These are phyloP conservation scores for Empidonax alnorum DNA, from an alignment of 2,113 vertebrate genomes.

Conservation along the genomic window DNA sequence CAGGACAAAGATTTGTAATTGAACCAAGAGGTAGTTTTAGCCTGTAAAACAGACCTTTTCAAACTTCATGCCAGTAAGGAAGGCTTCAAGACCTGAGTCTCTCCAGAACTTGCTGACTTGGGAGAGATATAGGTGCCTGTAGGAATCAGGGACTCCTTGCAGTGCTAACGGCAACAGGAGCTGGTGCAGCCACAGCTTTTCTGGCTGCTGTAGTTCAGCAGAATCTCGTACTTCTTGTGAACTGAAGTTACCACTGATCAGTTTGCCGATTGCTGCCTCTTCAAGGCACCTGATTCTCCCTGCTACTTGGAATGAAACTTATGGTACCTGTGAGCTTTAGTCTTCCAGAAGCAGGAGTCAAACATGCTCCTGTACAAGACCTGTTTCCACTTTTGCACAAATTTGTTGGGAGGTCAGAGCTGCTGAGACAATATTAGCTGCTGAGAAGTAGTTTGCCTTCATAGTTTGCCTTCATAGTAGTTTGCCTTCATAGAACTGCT, in stretches of 20 bases:
- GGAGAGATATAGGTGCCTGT: not conserved
- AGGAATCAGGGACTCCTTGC: not conserved
- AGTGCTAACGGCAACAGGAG: not conserved
- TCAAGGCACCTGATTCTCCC: not conserved
- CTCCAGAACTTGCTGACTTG: not conserved
- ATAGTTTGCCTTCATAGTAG: not conserved
- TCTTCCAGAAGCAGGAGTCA: not conserved
- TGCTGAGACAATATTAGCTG: not conserved
- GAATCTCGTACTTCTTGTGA: not conserved
- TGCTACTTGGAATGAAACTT: not conserved
- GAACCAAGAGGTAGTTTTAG: not conserved
- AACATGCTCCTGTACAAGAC: rapidly evolving
- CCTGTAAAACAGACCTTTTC: not conserved
- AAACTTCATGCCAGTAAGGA: not conserved
- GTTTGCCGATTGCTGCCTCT: not conserved
- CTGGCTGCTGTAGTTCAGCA: not conserved
- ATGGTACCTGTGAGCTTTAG: not conserved
- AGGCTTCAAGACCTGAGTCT: not conserved
- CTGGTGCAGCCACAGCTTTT: not conserved
- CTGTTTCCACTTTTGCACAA: not conserved
- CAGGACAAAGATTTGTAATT: not conserved
- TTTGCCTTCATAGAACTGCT: not conserved
- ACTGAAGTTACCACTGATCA: not conserved
- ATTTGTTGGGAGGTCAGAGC: not conserved
- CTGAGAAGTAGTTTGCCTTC: not conserved